Evolutionary conservation across 2,113 vertebrate genomes (phyloP).

Genomic region (Cyanistes caeruleus): DNA sequence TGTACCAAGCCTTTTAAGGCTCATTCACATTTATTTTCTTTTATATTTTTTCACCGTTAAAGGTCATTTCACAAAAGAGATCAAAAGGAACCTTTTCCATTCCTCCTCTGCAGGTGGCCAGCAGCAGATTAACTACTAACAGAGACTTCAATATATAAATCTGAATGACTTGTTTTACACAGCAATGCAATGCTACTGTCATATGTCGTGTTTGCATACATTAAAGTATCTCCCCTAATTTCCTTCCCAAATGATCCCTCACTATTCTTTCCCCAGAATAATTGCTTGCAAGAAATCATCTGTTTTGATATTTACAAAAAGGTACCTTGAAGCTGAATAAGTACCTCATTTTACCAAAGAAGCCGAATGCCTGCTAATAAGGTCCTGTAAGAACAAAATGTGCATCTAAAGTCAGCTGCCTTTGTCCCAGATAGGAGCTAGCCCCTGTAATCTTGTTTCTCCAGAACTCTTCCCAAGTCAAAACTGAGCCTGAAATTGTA

Average conservation of each 20-base stretch:
- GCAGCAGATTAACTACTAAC: slow-evolving; percentile 77
- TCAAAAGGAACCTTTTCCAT: slow-evolving; percentile 78
- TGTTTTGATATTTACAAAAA: background rate
- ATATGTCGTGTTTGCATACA: slow-evolving; percentile 38
- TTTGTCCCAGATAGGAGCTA: background rate
- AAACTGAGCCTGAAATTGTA: background rate
- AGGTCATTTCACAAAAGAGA: slow-evolving; percentile 81
- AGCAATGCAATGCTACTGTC: slow-evolving; percentile 43
- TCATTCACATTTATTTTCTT: slow-evolving; percentile 79
- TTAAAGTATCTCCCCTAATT: slow-evolving; percentile 10
- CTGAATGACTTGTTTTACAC: slow-evolving; percentile 67
- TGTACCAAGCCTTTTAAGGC: slow-evolving; percentile 79
- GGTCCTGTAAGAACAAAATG: background rate
- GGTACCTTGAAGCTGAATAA: background rate
- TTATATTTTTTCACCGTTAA: slow-evolving; percentile 75
- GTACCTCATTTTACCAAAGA: background rate
- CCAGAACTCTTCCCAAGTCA: background rate
- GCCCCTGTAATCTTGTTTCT: background rate
- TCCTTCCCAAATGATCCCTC: slow-evolving; percentile 26
- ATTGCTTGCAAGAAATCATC: background rate
- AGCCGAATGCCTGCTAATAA: background rate
- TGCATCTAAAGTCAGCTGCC: background rate
- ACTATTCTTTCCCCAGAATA: background rate
- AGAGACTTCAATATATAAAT: slow-evolving; percentile 71
- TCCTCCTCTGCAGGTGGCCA: slow-evolving; percentile 77